phyloP scores from a whole-genome alignment of 2,797 vertebrate genomes.

The Ptychobarbus kaznakovi region DNA sequence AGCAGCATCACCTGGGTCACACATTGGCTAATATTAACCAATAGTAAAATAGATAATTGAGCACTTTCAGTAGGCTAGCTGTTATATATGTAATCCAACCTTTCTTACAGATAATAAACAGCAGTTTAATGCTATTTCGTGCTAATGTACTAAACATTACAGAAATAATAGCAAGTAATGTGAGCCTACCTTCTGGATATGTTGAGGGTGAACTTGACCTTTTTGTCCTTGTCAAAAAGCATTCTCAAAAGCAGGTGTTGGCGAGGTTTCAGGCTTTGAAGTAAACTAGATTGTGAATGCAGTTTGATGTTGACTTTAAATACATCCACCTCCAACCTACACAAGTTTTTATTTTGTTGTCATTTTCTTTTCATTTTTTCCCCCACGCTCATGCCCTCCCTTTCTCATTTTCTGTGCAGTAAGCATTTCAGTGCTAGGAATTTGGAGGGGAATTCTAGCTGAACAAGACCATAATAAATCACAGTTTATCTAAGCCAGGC shows the following conservation, averaged over 20 bases:
- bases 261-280: neutral
- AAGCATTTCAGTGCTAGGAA: conserved; percentile 23
- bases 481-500: conserved; percentile 11
- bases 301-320: conserved; percentile 11
- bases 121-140: neutral
- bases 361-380: neutral
- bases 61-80: neutral
- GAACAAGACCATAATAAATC: conserved; percentile 41
- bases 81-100: neutral
- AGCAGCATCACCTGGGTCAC: neutral
- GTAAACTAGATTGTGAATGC: neutral
- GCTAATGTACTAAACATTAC: neutral
- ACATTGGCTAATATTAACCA: neutral
- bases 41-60: neutral
- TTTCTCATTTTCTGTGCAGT: conserved; percentile 24
- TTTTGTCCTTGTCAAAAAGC: neutral
- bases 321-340: neutral
- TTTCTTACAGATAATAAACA: neutral
- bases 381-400: neutral
- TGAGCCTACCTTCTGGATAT: neutral
- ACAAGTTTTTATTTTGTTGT: conserved; percentile 26
- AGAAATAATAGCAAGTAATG: neutral
- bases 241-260: neutral
- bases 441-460: conserved; percentile 28
- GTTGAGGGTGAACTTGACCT: neutral